Evolutionary conservation across 2,888 invertebrate species (phyloP), one percentile per base, ranked within the genome.

Genomic region (Gortyna flavago): DNA sequence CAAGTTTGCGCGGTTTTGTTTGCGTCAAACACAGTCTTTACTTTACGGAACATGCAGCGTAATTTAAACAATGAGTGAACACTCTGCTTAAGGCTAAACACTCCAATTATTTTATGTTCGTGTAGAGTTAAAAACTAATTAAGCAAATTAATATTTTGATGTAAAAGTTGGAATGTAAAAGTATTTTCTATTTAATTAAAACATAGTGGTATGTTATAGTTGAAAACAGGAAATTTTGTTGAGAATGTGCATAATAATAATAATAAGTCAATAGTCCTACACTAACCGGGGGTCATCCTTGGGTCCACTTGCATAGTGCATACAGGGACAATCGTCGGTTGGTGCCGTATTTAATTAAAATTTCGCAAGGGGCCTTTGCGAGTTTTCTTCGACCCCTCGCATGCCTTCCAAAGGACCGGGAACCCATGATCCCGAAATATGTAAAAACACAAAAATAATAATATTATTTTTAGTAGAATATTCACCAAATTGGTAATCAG

Each of bases 41-140:
- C 65, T 76, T 72, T 65, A 59, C 65, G 59, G 59, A 71, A 76
- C 68, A 70, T 57, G 35, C 61, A 76, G 74, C 65, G 75, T 77
- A 77, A 75, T 79, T 79, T 74, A 64, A 72, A 73, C 73, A 79
- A 71, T 75, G 67, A 80, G 62, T 80, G 67, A 77, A 81, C 71
- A 71, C 57, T 64, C 57, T 25, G 62, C 32, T 75, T 76, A 72
- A 61, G 38, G 32, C 61, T 54, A 71, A 74, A 75, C 25, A 48
- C 29, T 75, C 9, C 0, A 35, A 61, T 68, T 13, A 59, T 68
- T n/a, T 64, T 72, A 61, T 69, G 25, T 59, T 48, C 1, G 8
- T 62, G 25, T 32, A 2, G 25, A 51, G 41, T 68, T 80, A 38
- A 71, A 70, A 51, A 64, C 9, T 9, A 59, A 82, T 48, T 78